A percentile compares a stretch with the other conserved stretches of the same genome.
These are phyloP conservation scores for Neria commutata DNA, from an alignment of 2,888 invertebrate genomes.

Conservation along the genomic window DNA sequence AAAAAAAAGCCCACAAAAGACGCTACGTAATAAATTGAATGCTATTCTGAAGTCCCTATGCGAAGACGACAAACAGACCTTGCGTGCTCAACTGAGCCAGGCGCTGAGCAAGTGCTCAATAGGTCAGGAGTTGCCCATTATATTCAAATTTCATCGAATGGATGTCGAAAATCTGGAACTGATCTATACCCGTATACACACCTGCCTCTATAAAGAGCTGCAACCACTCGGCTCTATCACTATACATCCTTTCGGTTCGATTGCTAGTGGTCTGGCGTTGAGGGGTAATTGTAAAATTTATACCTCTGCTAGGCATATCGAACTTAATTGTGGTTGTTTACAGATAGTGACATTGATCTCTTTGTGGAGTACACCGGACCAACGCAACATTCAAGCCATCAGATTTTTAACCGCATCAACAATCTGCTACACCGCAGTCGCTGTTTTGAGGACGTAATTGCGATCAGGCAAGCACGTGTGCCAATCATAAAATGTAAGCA, in stretches of 20 bases:
- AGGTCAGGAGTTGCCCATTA: slow-evolving; percentile 35
- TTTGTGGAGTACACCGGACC: slow-evolving; percentile 60
- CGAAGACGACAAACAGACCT: slow-evolving; percentile 35
- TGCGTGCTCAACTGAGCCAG: slow-evolving; percentile 32
- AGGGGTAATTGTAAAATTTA: slow-evolving; percentile 62
- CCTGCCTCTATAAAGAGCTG: slow-evolving; percentile 45
- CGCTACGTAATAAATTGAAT: slow-evolving; percentile 36
- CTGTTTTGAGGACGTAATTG: slow-evolving; percentile 66
- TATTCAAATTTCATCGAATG: slow-evolving; percentile 40
- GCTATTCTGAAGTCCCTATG: slow-evolving; percentile 35
- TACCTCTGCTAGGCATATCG: too few relatives aligned
- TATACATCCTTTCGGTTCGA: slow-evolving; percentile 74
- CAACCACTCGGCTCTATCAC: slow-evolving; percentile 43
- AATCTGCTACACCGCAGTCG: slow-evolving; percentile 60
- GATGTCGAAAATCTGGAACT: slow-evolving; percentile 35
- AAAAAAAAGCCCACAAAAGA: slow-evolving; percentile 32
- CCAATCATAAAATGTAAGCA: slow-evolving; percentile 80
- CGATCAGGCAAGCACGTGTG: slow-evolving; percentile 75
- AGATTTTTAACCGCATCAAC: slow-evolving; percentile 58
- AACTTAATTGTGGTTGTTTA: neutral
- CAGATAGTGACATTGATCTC: slow-evolving; percentile 75
- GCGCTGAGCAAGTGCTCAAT: slow-evolving; percentile 28
- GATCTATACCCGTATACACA: slow-evolving; percentile 40
- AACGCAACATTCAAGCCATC: slow-evolving; percentile 31
- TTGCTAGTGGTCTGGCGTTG: slow-evolving; percentile 73